A percentile compares a stretch with the other conserved stretches of the same genome.
Conservation (phyloP, 2,113 vertebrate species). For the Otocyon megalotis region DNA sequence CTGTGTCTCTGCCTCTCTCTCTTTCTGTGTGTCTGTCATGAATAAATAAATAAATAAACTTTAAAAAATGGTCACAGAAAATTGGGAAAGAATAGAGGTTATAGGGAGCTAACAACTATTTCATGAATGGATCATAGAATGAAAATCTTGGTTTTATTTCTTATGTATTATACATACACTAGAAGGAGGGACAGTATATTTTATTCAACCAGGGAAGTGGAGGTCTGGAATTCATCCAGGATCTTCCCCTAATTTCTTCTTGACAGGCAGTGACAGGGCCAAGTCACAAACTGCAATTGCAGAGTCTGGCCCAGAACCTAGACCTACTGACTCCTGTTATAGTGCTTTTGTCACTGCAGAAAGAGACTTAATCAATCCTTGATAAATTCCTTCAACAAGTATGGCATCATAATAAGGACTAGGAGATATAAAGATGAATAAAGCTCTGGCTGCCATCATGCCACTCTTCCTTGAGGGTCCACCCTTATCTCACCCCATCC, state of each 20-base stretch:
- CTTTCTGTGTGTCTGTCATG: too few species aligned
- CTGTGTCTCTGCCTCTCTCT: too few species aligned
- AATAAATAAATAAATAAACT: too few species aligned
- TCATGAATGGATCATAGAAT: constrained; percentile 42
- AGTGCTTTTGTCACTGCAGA: not conserved
- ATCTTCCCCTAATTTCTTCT: constrained; percentile 48
- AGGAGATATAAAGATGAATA: not conserved
- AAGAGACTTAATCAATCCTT: constrained; percentile 30
- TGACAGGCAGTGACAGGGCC: constrained; percentile 36
- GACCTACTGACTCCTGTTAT: constrained; percentile 6
- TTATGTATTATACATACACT: not conserved
- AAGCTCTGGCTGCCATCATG: not conserved
- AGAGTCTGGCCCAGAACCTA: constrained; percentile 27
- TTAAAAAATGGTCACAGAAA: constrained; percentile 35
- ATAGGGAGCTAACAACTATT: not conserved
- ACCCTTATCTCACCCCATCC: not conserved
- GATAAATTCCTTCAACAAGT: not conserved
- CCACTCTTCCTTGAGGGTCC: not conserved
- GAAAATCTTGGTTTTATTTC: constrained; percentile 47
- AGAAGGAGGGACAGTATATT: not conserved
- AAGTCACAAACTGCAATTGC: not conserved
- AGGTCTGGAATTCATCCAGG: not conserved
- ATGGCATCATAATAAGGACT: not conserved
- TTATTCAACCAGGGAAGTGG: constrained; percentile 43
- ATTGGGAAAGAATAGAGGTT: constrained; percentile 8